Percentiles rank a stretch among this genome's conserved stretches.
These are phyloP conservation scores for Chromobotia macracanthus DNA, from an alignment of 2,797 vertebrate species.

Conservation along the genomic window DNA sequence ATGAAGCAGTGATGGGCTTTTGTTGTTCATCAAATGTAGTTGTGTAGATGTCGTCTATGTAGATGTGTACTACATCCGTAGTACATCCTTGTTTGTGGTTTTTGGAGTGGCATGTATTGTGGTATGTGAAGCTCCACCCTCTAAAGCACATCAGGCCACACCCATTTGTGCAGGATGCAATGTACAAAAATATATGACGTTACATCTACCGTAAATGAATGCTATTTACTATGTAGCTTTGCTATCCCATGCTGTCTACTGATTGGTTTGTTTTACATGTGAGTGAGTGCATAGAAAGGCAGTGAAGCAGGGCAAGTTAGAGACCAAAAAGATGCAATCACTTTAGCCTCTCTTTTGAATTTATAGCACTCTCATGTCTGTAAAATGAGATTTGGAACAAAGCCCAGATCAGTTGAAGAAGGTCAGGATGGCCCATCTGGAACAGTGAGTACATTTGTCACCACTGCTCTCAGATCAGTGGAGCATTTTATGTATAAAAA, in stretches of 20 bases:
- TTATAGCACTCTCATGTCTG: constrained; percentile 68
- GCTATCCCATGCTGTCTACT: neutral
- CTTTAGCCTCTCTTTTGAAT: constrained; percentile 65
- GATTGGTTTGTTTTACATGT: constrained; percentile 6
- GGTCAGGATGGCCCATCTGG: constrained; percentile 69
- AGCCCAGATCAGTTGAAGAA: constrained; percentile 64
- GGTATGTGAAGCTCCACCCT: constrained; percentile 38
- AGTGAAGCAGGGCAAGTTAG: neutral
- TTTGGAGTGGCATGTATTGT: constrained; percentile 44
- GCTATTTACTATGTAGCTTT: neutral
- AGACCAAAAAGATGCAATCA: constrained; percentile 36
- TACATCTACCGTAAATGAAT: constrained; percentile 11
- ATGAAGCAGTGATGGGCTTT: constrained; percentile 11
- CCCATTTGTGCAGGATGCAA: constrained; percentile 24
- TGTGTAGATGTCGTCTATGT: too few species aligned
- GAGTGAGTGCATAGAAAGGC: neutral
- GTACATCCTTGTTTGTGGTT: constrained; percentile 54
- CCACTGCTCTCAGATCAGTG: constrained; percentile 16
- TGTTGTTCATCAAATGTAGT: constrained; percentile 38
- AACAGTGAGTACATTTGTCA: constrained; percentile 45
- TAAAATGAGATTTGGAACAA: constrained; percentile 66
- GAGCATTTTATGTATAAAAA: too few species aligned
- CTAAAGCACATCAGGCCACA: constrained; percentile 31
- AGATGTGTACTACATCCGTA: too few species aligned
- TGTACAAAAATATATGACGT: constrained; percentile 15